Evolutionary conservation across 2,113 vertebrate genomes (phyloP).

Genomic region (Glaucidium brasilianum): DNA sequence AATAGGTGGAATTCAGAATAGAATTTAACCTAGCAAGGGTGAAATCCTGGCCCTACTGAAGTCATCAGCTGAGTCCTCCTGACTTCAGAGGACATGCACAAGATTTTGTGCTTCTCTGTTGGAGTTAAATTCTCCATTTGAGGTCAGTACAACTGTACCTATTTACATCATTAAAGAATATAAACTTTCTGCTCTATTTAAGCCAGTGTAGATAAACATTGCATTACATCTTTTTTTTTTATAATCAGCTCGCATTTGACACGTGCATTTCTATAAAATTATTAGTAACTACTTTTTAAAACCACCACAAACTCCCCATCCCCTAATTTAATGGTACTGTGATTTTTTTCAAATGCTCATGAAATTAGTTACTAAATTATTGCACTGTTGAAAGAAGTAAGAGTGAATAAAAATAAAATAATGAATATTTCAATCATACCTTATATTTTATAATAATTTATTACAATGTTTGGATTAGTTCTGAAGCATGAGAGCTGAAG

Average conservation of each 20-base stretch:
- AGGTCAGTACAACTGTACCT: not conserved
- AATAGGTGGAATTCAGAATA: not conserved
- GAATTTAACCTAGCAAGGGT: not conserved
- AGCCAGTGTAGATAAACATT: not conserved
- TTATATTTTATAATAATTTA: constrained; percentile 38
- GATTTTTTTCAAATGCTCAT: not conserved
- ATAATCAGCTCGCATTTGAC: not conserved
- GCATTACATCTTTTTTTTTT: not conserved
- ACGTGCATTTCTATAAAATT: not conserved
- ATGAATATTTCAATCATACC: not conserved
- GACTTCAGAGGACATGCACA: not conserved
- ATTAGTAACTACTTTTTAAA: not conserved
- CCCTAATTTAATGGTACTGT: constrained; percentile 7
- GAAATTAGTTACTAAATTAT: not conserved
- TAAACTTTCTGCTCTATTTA: not conserved
- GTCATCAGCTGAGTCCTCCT: not conserved
- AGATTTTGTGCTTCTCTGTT: not conserved
- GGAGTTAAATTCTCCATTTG: not conserved
- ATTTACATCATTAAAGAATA: not conserved
- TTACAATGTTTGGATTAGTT: not conserved
- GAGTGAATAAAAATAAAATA: not conserved
- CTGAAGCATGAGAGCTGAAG: constrained; percentile 8
- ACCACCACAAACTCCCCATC: not conserved
- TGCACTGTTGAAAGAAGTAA: constrained; percentile 14
- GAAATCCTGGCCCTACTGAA: not conserved